Conservation (phyloP, 2,797 vertebrate genomes). For the Buphagus erythrorhynchus region DNA sequence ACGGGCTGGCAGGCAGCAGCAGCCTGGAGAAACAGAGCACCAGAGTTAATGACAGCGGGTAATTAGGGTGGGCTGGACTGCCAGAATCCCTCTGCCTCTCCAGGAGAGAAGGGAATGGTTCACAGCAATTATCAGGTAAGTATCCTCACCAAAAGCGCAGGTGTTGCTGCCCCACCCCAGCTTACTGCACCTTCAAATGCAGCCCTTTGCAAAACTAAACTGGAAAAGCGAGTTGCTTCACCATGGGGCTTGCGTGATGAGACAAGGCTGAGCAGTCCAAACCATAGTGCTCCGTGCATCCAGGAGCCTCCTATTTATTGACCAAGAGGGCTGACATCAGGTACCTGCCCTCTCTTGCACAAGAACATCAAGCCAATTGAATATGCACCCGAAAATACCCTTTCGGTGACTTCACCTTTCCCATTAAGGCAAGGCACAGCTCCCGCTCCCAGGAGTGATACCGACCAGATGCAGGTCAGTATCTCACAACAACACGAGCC, state of each 20-base stretch:
- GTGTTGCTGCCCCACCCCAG: slow-evolving; percentile 57
- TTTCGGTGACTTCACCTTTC: slow-evolving; percentile 49
- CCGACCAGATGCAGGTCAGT: neutral
- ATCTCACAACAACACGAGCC: neutral
- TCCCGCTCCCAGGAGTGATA: neutral
- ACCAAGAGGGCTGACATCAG: slow-evolving; percentile 59
- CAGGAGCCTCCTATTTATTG: slow-evolving; percentile 53
- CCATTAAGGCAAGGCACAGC: neutral
- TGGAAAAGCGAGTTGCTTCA: slow-evolving; percentile 62
- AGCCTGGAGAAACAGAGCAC: neutral
- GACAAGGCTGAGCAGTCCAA: slow-evolving; percentile 31
- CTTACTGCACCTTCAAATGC: slow-evolving; percentile 20
- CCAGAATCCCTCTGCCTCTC: neutral
- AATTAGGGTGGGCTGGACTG: neutral
- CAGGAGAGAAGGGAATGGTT: neutral
- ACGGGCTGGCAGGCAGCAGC: neutral
- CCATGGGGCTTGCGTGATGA: slow-evolving; percentile 37
- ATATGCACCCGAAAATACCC: slow-evolving; percentile 31
- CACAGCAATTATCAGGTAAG: slow-evolving; percentile 2
- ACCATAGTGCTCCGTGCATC: neutral
- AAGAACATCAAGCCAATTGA: slow-evolving; percentile 27
- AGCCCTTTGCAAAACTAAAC: slow-evolving; percentile 28
- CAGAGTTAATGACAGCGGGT: accelerated
- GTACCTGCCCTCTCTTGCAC: slow-evolving; percentile 55
- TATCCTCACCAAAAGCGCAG: slow-evolving; percentile 16